phyloP scores from a whole-genome alignment of 2,113 vertebrate species.

The Centrocercus urophasianus region DNA sequence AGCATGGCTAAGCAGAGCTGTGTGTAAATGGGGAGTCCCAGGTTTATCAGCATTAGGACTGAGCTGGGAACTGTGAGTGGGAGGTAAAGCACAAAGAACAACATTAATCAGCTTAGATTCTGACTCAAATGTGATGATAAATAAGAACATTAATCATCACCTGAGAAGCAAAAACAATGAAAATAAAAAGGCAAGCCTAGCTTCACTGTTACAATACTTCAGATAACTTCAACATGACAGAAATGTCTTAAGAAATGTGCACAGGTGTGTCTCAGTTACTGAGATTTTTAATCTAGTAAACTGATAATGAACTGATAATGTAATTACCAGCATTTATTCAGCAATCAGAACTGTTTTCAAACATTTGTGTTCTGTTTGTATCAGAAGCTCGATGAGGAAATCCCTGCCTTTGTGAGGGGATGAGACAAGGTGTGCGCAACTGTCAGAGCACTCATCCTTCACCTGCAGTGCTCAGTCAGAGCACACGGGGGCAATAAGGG shows the following conservation, averaged over 20 bases:
- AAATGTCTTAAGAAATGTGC: background rate
- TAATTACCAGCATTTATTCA: conserved; percentile 3
- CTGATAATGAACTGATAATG: background rate
- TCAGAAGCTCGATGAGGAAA: background rate
- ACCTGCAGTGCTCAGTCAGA: background rate
- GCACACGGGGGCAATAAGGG: background rate
- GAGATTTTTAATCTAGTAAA: background rate
- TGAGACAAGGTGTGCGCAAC: background rate
- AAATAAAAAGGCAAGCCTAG: background rate
- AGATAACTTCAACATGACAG: background rate
- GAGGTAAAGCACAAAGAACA: background rate
- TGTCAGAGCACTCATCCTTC: background rate
- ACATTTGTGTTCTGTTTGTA: background rate
- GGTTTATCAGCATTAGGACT: background rate
- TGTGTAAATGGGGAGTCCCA: background rate
- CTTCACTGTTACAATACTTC: background rate
- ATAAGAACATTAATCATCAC: background rate
- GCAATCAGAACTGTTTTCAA: conserved; percentile 34
- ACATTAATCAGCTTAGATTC: background rate
- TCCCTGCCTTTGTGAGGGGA: background rate
- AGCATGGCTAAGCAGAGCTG: fast-evolving
- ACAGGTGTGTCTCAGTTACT: background rate
- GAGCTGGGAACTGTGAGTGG: background rate
- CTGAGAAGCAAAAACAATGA: background rate
- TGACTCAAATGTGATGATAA: background rate